Evolutionary conservation across 2,113 vertebrate genomes (phyloP).

Genomic region (Heterotis niloticus): DNA sequence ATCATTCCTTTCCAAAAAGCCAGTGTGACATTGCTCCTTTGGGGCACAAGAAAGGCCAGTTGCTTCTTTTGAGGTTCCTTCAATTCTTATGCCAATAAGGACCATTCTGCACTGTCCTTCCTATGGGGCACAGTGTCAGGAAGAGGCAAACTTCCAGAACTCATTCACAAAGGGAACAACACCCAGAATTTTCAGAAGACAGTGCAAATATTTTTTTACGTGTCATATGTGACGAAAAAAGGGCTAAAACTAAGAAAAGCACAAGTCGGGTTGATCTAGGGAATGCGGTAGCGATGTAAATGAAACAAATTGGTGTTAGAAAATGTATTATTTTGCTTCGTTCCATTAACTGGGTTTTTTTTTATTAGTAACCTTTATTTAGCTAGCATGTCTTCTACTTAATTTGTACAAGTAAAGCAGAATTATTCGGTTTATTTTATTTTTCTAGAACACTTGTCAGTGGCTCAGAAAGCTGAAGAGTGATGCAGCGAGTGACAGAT

Average conservation of each 20-base stretch:
- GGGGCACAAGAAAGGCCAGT: slow-evolving; percentile 7
- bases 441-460: background rate
- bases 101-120: background rate
- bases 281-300: background rate
- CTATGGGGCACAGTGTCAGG: background rate
- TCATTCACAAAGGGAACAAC: background rate
- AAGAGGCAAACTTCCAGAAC: background rate
- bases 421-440: background rate
- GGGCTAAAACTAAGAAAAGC: no score
- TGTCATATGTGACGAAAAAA: no score
- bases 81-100: slow-evolving; percentile 13
- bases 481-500: no score
- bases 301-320: no score
- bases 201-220: background rate
- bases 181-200: background rate
- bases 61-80: background rate
- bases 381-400: no score
- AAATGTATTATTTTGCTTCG: no score
- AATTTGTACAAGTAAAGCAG: no score
- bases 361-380: no score
- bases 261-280: background rate
- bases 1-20: background rate
- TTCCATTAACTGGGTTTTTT: no score
- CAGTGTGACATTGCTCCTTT: background rate
- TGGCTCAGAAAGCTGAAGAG: background rate